These are phyloP conservation scores for Ernsta delagoae DNA, from an alignment of 2,888 invertebrate genomes.

Conservation along the genomic window DNA sequence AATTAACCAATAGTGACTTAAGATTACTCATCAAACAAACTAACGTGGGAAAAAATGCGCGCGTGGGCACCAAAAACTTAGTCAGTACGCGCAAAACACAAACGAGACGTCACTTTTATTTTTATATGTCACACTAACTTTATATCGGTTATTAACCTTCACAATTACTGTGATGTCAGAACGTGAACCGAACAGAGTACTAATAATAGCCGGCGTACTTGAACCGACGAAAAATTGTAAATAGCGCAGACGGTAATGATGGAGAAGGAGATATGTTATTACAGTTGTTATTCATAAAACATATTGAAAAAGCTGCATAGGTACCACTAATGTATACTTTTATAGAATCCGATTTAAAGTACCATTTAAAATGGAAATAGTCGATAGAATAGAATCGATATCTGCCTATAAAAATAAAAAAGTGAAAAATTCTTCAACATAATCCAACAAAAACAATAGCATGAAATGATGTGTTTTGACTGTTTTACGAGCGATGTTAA, in stretches of 20 bases:
- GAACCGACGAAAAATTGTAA: slow-evolving; percentile 48
- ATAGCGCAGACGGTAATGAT: slow-evolving; percentile 9
- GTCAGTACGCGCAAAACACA: slow-evolving; percentile 47
- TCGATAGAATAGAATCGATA: not conserved
- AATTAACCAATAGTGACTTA: not conserved
- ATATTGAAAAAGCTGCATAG: not conserved
- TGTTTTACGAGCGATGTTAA: slow-evolving; percentile 19
- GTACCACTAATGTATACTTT: no score
- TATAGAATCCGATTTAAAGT: no score
- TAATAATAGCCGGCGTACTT: slow-evolving; percentile 50
- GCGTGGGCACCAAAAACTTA: slow-evolving; percentile 66
- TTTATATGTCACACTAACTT: slow-evolving; percentile 48
- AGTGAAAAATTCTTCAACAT: slow-evolving; percentile 27
- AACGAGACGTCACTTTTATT: slow-evolving; percentile 34
- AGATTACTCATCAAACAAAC: slow-evolving; percentile 61
- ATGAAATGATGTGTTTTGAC: slow-evolving; percentile 13
- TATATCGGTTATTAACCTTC: slow-evolving; percentile 60
- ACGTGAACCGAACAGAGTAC: slow-evolving; percentile 29
- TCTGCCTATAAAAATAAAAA: no score
- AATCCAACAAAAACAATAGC: slow-evolving; percentile 35
- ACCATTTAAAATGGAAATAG: no score
- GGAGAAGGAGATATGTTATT: not conserved
- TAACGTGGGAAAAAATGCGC: slow-evolving; percentile 49
- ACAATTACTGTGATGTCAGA: slow-evolving; percentile 26
- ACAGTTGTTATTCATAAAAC: not conserved